These are phyloP conservation scores for Ptychodera flava DNA, from an alignment of 35 echinoderm and acorn worm species.

Conservation along the genomic window DNA sequence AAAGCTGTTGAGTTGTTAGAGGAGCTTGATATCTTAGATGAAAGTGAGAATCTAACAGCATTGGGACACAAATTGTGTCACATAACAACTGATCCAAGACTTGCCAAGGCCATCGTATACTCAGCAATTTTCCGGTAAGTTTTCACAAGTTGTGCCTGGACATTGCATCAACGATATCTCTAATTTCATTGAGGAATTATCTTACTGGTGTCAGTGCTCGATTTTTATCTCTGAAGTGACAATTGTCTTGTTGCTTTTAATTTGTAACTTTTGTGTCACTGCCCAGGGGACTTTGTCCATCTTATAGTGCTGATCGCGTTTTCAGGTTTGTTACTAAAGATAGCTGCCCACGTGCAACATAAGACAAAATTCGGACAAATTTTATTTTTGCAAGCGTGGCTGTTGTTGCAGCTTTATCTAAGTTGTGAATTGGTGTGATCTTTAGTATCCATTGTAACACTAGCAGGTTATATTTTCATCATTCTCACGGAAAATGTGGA, in stretches of 20 bases:
- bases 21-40: slow-evolving; percentile 64
- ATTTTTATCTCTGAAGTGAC: background rate
- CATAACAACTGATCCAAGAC: slow-evolving; percentile 53
- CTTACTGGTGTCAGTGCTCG: background rate
- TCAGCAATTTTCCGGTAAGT: slow-evolving; percentile 69
- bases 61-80: slow-evolving; percentile 67
- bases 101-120: slow-evolving; percentile 80
- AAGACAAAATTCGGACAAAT: no score
- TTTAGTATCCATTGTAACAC: no score
- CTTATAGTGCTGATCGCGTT: background rate
- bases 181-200: background rate
- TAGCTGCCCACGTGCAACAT: no score
- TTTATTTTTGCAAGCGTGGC: no score
- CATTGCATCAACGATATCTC: no score
- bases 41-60: slow-evolving; percentile 64
- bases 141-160: no score
- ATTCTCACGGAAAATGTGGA: no score
- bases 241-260: background rate
- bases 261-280: background rate
- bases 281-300: background rate
- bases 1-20: slow-evolving; percentile 59
- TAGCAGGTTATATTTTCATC: no score
- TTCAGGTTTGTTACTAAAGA: no score
- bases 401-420: no score
- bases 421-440: no score